Evolutionary conservation across 30 jellyfish, hydroid and myxozoan genomes (phyloP).

Genomic region (Cassiopea andromeda): DNA sequence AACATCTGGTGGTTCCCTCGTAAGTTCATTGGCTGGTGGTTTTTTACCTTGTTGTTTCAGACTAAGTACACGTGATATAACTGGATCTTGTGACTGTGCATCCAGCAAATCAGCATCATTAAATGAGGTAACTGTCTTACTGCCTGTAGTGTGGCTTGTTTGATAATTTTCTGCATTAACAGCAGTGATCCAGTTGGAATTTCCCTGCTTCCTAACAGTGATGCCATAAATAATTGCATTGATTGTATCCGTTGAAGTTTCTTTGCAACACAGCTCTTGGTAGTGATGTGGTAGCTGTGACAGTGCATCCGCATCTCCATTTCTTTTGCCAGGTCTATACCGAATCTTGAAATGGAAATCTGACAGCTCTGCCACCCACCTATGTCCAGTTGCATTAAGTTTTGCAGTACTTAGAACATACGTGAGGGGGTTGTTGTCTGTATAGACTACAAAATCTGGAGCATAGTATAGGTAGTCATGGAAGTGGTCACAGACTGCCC

Average conservation of each 20-base stretch:
- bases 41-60: conserved; percentile 11
- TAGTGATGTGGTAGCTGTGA: conserved; percentile 34
- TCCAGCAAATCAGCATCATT: conserved; percentile 12
- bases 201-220: not conserved
- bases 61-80: conserved; percentile 14
- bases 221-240: conserved; percentile 25
- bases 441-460: conserved; percentile 37
- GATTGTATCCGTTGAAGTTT: not conserved
- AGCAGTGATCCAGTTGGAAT: conserved; percentile 30
- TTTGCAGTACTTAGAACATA: conserved; percentile 62
- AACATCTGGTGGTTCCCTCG: not conserved
- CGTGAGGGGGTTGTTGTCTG: conserved; percentile 65
- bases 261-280: conserved; percentile 15
- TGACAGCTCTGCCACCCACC: conserved; percentile 58
- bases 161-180: conserved; percentile 14
- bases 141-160: not conserved
- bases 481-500: conserved; percentile 59
- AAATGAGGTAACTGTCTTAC: conserved; percentile 7
- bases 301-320: conserved; percentile 56
- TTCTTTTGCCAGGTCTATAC: conserved; percentile 55
- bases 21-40: conserved; percentile 11
- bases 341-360: conserved; percentile 31
- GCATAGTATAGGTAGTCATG: conserved; percentile 58
- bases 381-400: conserved; percentile 47
- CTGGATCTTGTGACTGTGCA: conserved; percentile 34